A percentile compares a stretch with the other conserved stretches of the same genome.
Conservation (phyloP, 2,113 vertebrate species). For the Scomber scombrus region DNA sequence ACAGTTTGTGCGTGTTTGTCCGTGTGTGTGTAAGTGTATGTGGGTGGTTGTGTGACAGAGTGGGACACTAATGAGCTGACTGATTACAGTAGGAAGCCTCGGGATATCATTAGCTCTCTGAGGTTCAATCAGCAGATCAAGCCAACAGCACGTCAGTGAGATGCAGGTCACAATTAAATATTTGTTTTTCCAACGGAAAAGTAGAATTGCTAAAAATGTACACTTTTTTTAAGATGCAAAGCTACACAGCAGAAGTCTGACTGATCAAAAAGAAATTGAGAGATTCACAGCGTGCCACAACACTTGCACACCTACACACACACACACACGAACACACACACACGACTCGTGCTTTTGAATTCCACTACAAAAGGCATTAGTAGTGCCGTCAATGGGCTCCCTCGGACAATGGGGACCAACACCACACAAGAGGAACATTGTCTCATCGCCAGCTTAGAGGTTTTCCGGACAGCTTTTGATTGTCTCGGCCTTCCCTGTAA, state of each 20-base stretch:
- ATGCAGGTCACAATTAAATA: slow-evolving; percentile 8
- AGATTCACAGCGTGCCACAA: background rate
- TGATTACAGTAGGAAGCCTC: slow-evolving; percentile 68
- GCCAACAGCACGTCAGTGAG: slow-evolving; percentile 7
- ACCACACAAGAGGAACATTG: slow-evolving; percentile 44
- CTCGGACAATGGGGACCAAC: slow-evolving; percentile 44
- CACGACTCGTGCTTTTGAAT: background rate
- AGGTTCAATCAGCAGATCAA: slow-evolving; percentile 67
- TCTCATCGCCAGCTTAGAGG: slow-evolving; percentile 38
- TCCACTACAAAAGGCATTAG: slow-evolving; percentile 40
- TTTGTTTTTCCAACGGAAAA: slow-evolving; percentile 42
- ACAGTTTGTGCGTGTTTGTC: slow-evolving; percentile 20
- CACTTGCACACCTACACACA: slow-evolving; percentile 27
- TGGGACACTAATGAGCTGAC: slow-evolving; percentile 72
- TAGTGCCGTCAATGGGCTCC: slow-evolving; percentile 26
- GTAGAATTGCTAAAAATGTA: background rate
- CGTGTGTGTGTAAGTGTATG: slow-evolving; percentile 1
- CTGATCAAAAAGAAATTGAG: slow-evolving; percentile 9
- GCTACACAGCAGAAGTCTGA: background rate
- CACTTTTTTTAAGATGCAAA: background rate
- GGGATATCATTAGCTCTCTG: slow-evolving; percentile 63
- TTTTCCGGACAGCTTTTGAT: slow-evolving; percentile 51
- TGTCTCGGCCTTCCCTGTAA: slow-evolving; percentile 45
- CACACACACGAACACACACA: slow-evolving; percentile 28
- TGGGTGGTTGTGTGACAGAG: slow-evolving; percentile 42